Base-by-base conservation (phyloP, 1,140 invertebrate species). In the Rhizoglyphus robini region DNA sequence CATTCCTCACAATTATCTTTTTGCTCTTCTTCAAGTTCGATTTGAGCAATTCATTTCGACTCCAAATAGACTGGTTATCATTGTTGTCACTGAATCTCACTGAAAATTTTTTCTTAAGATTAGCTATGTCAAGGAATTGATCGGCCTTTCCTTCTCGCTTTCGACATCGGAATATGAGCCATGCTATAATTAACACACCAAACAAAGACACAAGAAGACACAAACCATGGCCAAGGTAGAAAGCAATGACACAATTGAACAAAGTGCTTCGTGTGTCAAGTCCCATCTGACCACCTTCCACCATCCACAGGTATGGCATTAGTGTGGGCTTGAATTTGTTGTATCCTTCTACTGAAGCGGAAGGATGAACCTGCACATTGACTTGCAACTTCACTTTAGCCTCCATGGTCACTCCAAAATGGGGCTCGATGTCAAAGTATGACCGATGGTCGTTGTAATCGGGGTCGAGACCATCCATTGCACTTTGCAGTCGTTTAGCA, bases 221-320 rank as follows among this genome's bases (percentile, higher is more conserved):
- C n/a, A n/a, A n/a, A n/a, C n/a, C n/a, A n/a, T n/a, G n/a, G n/a
- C n/a, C n/a, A n/a, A n/a, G n/a, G n/a, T n/a, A n/a, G n/a, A n/a
- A n/a, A n/a, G n/a, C n/a, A n/a, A n/a, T n/a, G n/a, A n/a, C n/a
- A n/a, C n/a, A n/a, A n/a, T n/a, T n/a, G n/a, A n/a, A 8, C 23
- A 54, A 32, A 11, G 8, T 54, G 8, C 51, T 8, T 32, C 15
- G 23, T 11, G 20, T 20, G 15, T 54, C 51, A 5, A 5, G 8
- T 27, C 51, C 23, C 51, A 54, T 54, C 15, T 32, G 23, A 27
- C 51, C 51, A 11, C 8, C 8, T 54, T 54, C 51, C 8, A 5
- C 15, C 51, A 54, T 32, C 51, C 51, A 54, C 23, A 54, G 20
- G 20, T 54, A 54, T 32, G 51, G 51, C 51, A 54, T 54, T 15